A percentile compares a stretch with the other conserved stretches of the same genome.
Evolutionary conservation across 2,113 vertebrate species (phyloP).

Genomic region (Promerops cafer): DNA sequence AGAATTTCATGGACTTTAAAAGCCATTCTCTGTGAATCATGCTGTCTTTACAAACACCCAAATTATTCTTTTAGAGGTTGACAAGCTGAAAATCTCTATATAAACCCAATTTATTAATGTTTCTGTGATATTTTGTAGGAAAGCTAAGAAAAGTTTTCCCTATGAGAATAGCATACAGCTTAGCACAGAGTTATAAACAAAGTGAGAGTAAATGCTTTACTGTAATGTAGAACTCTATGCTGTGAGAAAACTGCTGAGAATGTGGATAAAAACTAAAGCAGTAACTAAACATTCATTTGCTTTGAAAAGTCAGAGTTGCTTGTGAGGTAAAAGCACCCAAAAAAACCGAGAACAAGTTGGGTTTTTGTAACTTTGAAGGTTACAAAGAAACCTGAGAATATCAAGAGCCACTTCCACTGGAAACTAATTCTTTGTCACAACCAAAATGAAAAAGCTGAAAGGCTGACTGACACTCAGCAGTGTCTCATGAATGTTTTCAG

Average conservation of each 20-base stretch:
- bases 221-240: neutral
- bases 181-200: neutral
- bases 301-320: neutral
- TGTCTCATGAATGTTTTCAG: neutral
- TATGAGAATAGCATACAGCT: neutral
- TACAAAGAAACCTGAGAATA: neutral
- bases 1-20: conserved; percentile 41
- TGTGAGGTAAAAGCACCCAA: neutral
- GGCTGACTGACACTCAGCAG: neutral
- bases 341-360: neutral
- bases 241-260: neutral
- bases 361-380: neutral
- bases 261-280: neutral
- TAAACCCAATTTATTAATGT: neutral
- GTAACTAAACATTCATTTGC: neutral
- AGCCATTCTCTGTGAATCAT: neutral
- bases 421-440: neutral
- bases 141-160: neutral
- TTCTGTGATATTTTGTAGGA: neutral
- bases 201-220: neutral
- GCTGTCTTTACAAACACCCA: neutral
- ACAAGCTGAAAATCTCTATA: conserved; percentile 5
- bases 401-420: neutral
- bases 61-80: conserved; percentile 22
- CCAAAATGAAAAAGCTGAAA: neutral